Evolutionary conservation across 2,113 vertebrate species (phyloP).

Genomic region (Centropus bengalensis): DNA sequence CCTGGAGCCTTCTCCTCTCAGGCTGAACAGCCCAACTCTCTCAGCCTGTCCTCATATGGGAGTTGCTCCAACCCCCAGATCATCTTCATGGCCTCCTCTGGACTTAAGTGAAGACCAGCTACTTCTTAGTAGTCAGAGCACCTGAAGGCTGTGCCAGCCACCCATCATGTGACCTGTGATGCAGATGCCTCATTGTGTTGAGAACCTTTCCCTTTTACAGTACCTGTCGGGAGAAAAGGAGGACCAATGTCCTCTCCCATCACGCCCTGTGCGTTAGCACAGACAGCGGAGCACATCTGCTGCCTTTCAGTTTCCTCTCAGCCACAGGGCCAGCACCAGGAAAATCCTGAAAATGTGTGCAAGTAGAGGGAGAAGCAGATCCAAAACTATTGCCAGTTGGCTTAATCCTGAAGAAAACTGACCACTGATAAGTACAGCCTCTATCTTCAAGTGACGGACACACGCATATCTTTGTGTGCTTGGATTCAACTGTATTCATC

Average conservation of each 20-base stretch:
- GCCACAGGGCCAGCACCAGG: not conserved
- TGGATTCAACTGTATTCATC: not conserved
- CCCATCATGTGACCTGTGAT: not conserved
- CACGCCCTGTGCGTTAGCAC: not conserved
- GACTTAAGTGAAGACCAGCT: not conserved
- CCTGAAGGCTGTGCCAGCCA: not conserved
- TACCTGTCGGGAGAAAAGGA: not conserved
- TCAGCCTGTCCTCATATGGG: too few species aligned
- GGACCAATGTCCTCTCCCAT: not conserved
- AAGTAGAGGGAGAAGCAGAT: not conserved
- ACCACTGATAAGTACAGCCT: rapidly evolving
- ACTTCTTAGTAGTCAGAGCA: not conserved
- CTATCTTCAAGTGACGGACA: not conserved
- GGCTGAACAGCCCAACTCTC: too few species aligned
- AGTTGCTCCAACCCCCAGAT: too few species aligned
- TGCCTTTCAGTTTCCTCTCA: not conserved
- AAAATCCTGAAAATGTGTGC: not conserved
- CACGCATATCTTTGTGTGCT: not conserved
- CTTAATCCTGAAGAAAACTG: not conserved
- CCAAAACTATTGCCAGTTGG: not conserved
- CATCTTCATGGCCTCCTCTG: too few species aligned
- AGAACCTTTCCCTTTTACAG: not conserved
- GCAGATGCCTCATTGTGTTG: not conserved
- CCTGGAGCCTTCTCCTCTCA: too few species aligned
- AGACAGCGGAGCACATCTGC: not conserved